Conservation (phyloP, 2,113 vertebrate genomes). For the Piliocolobus tephrosceles region DNA sequence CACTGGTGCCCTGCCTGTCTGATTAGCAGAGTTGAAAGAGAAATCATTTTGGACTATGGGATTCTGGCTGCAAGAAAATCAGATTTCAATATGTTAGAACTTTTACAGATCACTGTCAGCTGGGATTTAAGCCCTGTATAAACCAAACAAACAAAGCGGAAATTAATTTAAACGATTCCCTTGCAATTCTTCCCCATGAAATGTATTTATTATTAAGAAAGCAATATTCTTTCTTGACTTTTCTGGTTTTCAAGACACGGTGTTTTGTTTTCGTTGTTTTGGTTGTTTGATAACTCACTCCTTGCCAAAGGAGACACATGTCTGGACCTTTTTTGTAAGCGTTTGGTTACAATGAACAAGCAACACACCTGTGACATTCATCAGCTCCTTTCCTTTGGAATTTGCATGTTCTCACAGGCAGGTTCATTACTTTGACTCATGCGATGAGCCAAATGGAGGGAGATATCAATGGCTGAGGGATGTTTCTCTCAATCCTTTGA, state of each 20-base stretch:
- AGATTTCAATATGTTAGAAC: constrained; percentile 74
- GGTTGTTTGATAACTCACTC: neutral
- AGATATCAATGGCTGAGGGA: neutral
- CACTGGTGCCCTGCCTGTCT: constrained; percentile 49
- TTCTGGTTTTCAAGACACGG: constrained; percentile 3
- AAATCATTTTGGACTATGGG: constrained; percentile 64
- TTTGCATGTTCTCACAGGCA: accelerated
- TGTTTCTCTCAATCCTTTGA: neutral
- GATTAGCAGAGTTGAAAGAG: constrained; percentile 59
- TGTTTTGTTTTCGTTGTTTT: neutral
- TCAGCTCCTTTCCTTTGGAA: neutral
- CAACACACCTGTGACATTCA: neutral
- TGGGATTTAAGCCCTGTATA: constrained; percentile 67
- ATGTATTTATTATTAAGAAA: constrained; percentile 80
- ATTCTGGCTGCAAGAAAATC: constrained; percentile 69
- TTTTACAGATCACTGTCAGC: constrained; percentile 38
- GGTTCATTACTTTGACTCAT: neutral
- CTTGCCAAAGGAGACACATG: neutral
- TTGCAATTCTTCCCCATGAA: constrained; percentile 68
- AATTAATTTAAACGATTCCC: constrained; percentile 78
- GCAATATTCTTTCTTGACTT: constrained; percentile 74
- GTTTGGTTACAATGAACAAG: neutral
- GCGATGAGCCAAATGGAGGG: neutral
- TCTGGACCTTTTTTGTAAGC: neutral
- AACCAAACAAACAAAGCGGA: constrained; percentile 64